Percentiles rank a stretch among this genome's conserved stretches.
Evolutionary conservation across 1,140 invertebrate genomes (phyloP).

Genomic region (Anoplophora glabripennis): DNA sequence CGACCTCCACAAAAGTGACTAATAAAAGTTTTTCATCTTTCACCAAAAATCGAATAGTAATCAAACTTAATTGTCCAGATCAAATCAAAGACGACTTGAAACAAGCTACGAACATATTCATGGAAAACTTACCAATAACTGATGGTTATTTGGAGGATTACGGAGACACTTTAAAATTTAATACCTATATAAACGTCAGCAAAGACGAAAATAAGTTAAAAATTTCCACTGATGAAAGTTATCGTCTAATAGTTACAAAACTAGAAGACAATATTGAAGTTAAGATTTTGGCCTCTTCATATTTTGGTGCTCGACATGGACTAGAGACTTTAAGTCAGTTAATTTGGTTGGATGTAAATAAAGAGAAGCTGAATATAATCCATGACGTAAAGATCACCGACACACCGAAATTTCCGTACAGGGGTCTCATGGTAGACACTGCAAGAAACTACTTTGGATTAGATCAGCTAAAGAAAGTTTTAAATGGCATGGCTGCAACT

Average conservation of each 20-base stretch:
- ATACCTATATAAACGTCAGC: conserved; percentile 16
- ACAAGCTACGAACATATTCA: conserved; percentile 14
- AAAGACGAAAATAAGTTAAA: conserved; percentile 37
- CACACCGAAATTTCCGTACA: conserved; percentile 58
- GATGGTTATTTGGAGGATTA: not conserved
- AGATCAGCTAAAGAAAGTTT: conserved; percentile 62
- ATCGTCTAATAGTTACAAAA: conserved; percentile 58
- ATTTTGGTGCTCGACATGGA: conserved; percentile 73
- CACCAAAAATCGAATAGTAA: conserved; percentile 45
- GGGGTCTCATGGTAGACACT: conserved; percentile 75
- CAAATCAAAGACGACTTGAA: conserved; percentile 9
- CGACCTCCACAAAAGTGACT: conserved; percentile 45
- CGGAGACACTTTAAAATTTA: conserved; percentile 7
- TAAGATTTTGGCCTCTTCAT: conserved; percentile 63
- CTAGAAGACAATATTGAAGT: conserved; percentile 55
- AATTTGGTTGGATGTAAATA: conserved; percentile 64
- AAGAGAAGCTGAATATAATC: conserved; percentile 55
- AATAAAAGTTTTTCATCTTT: conserved; percentile 47
- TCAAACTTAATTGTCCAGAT: conserved; percentile 39
- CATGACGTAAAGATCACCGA: conserved; percentile 54
- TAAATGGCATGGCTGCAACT: conserved; percentile 71
- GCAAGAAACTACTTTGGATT: conserved; percentile 71
- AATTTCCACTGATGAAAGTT: conserved; percentile 70
- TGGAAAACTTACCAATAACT: not conserved
- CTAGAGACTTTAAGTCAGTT: conserved; percentile 75